Conservation (phyloP, 2,113 vertebrate species). For the Scortum barcoo region DNA sequence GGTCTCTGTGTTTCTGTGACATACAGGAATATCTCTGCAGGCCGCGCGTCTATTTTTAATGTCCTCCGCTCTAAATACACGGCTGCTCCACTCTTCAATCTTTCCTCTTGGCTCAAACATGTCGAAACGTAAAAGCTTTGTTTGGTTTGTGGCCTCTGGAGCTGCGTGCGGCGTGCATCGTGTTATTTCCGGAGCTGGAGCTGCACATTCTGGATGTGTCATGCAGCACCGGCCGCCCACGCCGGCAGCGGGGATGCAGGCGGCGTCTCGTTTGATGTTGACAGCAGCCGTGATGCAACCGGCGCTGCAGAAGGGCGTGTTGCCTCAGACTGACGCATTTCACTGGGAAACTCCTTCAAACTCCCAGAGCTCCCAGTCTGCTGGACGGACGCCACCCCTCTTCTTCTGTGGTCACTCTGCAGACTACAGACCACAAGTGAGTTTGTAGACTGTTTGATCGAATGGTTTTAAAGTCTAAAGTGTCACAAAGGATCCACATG, state of each 20-base stretch:
- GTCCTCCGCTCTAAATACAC: slow-evolving; percentile 44
- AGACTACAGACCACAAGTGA: slow-evolving; percentile 52
- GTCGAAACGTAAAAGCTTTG: slow-evolving; percentile 42
- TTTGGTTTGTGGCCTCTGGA: slow-evolving; percentile 56
- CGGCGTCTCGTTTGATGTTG: slow-evolving; percentile 52
- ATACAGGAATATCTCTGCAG: neutral
- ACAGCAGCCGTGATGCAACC: slow-evolving; percentile 67
- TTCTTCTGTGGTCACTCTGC: slow-evolving; percentile 67
- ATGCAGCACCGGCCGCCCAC: slow-evolving; percentile 16
- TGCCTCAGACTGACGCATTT: slow-evolving; percentile 66
- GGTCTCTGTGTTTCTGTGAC: slow-evolving; percentile 25
- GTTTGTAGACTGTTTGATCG: slow-evolving; percentile 20
- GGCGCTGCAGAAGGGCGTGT: slow-evolving; percentile 55
- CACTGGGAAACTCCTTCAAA: slow-evolving; percentile 66
- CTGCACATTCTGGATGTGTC: slow-evolving; percentile 54
- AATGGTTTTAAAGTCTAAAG: neutral
- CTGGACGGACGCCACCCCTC: slow-evolving; percentile 49
- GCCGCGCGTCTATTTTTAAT: slow-evolving; percentile 50
- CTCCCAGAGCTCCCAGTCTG: slow-evolving; percentile 51
- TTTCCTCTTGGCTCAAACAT: slow-evolving; percentile 44
- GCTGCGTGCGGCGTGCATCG: neutral
- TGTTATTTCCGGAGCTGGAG: slow-evolving; percentile 62
- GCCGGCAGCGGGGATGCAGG: slow-evolving; percentile 28
- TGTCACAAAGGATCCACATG: neutral
- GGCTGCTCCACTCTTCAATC: neutral